Conservation (phyloP, 2,888 invertebrate species). For the Drosophila pseudotakahashii region DNA sequence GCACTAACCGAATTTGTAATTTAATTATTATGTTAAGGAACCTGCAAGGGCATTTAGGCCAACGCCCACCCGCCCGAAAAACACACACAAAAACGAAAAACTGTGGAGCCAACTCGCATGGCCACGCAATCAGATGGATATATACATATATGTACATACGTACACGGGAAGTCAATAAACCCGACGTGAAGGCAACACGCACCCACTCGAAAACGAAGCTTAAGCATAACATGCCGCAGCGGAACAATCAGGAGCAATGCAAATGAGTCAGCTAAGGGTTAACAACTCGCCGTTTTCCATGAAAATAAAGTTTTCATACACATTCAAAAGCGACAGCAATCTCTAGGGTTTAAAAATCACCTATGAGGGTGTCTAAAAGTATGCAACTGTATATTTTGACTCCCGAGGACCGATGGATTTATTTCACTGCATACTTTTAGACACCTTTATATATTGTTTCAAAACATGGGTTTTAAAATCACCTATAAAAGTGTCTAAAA, state of each 20-base stretch:
- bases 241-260: conserved; percentile 23
- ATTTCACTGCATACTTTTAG: too few relatives aligned
- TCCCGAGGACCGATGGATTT: too few relatives aligned
- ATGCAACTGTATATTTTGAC: not conserved
- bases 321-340: too few relatives aligned
- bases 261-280: conserved; percentile 14
- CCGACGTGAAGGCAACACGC: conserved; percentile 23
- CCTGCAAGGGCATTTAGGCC: conserved; percentile 36
- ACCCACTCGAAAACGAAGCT: conserved; percentile 14
- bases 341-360: not conserved
- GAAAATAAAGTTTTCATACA: not conserved
- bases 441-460: too few relatives aligned
- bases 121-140: conserved; percentile 13
- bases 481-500: not conserved
- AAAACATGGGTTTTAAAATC: not conserved
- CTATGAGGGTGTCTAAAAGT: not conserved
- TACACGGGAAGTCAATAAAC: conserved; percentile 45
- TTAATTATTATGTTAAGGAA: conserved; percentile 38
- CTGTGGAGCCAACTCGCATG: not conserved
- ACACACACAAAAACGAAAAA: conserved; percentile 2
- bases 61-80: conserved; percentile 4
- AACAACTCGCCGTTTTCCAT: not conserved
- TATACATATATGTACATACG: not conserved
- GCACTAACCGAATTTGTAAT: conserved; percentile 43
- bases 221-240: conserved; percentile 3